Percentiles rank a stretch among this genome's conserved stretches.
Conservation (phyloP, 2,888 invertebrate genomes). For the Campoplex capitator region DNA sequence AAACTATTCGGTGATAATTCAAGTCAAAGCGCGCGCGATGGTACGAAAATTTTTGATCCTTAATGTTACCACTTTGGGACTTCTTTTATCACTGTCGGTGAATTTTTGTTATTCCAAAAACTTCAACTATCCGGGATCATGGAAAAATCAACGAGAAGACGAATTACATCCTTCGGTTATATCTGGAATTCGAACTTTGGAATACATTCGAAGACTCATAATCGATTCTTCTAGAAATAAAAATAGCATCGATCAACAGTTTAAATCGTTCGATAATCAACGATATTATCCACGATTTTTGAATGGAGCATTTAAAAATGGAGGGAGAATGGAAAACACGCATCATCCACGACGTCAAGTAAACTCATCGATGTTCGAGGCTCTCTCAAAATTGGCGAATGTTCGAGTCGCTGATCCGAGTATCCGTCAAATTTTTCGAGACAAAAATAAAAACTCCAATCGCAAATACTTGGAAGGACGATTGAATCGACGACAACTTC, state of each 20-base stretch:
- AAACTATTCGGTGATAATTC: background rate
- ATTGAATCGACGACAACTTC: background rate
- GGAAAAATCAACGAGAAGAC: background rate
- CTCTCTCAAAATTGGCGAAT: slow-evolving; percentile 76
- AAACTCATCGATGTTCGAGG: slow-evolving; percentile 70
- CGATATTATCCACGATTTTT: background rate
- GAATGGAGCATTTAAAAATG: background rate
- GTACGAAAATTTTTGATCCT: background rate
- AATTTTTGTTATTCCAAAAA: slow-evolving; percentile 10
- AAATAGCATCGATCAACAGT: background rate
- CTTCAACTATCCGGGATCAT: background rate
- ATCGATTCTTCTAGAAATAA: slow-evolving; percentile 15
- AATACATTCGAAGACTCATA: slow-evolving; percentile 32
- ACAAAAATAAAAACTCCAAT: slow-evolving; percentile 48
- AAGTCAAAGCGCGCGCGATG: background rate
- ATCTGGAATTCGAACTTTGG: slow-evolving; percentile 49
- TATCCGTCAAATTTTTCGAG: slow-evolving; percentile 8
- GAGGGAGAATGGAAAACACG: background rate
- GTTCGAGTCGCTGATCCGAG: slow-evolving; percentile 65
- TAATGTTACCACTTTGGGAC: background rate
- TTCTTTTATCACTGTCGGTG: background rate
- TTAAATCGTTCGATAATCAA: background rate
- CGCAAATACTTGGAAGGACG: slow-evolving; percentile 17
- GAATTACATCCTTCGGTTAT: slow-evolving; percentile 28
- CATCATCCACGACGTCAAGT: slow-evolving; percentile 58